Conservation (phyloP, 2,888 invertebrate species). For the Pristionchus arcanus region DNA sequence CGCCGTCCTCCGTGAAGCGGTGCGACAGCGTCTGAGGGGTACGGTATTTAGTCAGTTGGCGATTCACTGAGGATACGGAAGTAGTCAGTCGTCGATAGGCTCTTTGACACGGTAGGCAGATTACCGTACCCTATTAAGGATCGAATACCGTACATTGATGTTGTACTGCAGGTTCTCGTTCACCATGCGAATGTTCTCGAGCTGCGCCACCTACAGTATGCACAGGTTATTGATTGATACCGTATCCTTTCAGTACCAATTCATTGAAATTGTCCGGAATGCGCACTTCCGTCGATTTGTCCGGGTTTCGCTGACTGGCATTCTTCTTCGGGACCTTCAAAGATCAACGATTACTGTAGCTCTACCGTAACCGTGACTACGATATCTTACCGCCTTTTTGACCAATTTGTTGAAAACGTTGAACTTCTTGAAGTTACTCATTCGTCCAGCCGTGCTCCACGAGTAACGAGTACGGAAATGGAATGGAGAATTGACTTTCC, state of each 20-base stretch:
- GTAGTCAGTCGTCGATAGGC: too few species aligned
- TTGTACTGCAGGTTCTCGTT: constrained; percentile 46
- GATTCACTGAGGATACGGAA: neutral
- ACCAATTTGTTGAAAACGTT: constrained; percentile 21
- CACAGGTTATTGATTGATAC: neutral
- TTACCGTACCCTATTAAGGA: neutral
- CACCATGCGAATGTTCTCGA: constrained; percentile 33
- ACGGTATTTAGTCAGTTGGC: neutral
- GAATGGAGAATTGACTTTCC: neutral
- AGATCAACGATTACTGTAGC: neutral
- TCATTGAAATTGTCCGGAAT: constrained; percentile 9
- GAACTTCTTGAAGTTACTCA: constrained; percentile 1
- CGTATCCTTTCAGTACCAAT: neutral
- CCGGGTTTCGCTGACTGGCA: neutral
- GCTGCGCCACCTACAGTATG: constrained; percentile 24
- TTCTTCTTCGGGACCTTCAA: neutral
- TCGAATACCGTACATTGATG: neutral
- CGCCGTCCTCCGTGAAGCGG: constrained; percentile 29
- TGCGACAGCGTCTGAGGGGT: constrained; percentile 26
- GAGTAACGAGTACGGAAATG: constrained; percentile 26
- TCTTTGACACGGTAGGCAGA: neutral
- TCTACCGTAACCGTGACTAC: neutral
- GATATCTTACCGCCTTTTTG: constrained; percentile 15
- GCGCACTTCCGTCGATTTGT: neutral
- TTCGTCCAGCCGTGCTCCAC: neutral